phyloP scores from a whole-genome alignment of 2,888 invertebrate species.

The Pyrrhosoma nymphula region DNA sequence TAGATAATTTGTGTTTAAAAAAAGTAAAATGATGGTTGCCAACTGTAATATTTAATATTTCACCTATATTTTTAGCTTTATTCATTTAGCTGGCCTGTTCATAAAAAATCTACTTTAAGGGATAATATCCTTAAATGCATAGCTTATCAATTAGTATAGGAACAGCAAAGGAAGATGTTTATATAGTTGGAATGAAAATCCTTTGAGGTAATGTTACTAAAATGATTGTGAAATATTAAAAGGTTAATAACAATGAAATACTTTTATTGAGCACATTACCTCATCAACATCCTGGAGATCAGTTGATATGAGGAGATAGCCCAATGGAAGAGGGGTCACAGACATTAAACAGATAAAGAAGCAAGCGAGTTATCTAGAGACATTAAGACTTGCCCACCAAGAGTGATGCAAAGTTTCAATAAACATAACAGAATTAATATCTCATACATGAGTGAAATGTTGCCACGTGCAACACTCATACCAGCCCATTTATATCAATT shows the following conservation, averaged over 20 bases:
- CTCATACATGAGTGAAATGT: conserved; percentile 58
- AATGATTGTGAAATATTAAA: background rate
- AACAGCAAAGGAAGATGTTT: background rate
- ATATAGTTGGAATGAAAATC: background rate
- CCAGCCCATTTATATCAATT: conserved; percentile 57
- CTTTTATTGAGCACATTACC: conserved; percentile 61
- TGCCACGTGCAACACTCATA: conserved; percentile 63
- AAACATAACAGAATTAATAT: conserved; percentile 48
- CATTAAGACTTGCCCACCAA: conserved; percentile 62
- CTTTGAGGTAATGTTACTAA: background rate
- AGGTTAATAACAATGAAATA: conserved; percentile 49
- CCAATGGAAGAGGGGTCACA: conserved; percentile 67
- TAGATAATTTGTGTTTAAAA: background rate
- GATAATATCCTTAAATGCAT: background rate
- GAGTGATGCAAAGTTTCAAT: conserved; percentile 42
- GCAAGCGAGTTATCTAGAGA: conserved; percentile 66
- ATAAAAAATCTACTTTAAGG: background rate
- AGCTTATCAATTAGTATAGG: background rate
- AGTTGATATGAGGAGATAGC: conserved; percentile 67
- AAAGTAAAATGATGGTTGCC: background rate
- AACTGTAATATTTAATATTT: background rate
- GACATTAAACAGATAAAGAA: conserved; percentile 67
- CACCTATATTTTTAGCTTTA: background rate
- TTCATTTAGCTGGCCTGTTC: background rate
- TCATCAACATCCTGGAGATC: conserved; percentile 65